Percentiles rank a stretch among this genome's conserved stretches.
Conservation (phyloP, 2,888 invertebrate genomes). For the Papilio gigon region DNA sequence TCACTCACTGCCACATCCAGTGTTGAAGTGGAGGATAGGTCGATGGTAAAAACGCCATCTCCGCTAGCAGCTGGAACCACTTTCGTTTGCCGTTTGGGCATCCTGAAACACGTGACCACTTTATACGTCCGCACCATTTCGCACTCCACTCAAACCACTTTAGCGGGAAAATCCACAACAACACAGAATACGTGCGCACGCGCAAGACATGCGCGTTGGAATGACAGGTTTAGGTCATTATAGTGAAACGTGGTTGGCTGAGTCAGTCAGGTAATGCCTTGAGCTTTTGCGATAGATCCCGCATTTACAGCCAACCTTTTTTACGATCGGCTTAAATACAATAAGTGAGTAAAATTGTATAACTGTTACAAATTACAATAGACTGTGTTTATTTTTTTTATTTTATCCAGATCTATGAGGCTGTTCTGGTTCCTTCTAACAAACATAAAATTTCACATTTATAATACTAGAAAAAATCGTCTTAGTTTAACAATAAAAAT, state of each 20-base stretch:
- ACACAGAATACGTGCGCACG: conserved; percentile 62
- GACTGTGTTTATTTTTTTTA: not conserved
- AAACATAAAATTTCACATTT: too few relatives aligned
- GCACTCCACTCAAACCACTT: conserved; percentile 31
- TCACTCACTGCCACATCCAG: conserved; percentile 72
- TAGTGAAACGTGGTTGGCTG: conserved; percentile 56
- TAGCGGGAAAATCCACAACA: conserved; percentile 24
- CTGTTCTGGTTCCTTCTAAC: too few relatives aligned
- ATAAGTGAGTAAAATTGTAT: not conserved
- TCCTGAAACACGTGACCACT: conserved; percentile 67
- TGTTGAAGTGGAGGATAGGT: conserved; percentile 56
- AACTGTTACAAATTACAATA: not conserved
- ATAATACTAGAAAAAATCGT: too few relatives aligned
- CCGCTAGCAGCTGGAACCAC: conserved; percentile 65
- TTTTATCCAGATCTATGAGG: too few relatives aligned
- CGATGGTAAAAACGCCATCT: conserved; percentile 71
- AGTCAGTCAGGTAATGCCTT: conserved; percentile 58
- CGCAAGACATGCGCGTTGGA: conserved; percentile 61
- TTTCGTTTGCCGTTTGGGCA: conserved; percentile 66
- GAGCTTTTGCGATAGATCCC: conserved; percentile 36
- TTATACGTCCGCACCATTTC: conserved; percentile 72
- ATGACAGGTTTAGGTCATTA: conserved; percentile 72
- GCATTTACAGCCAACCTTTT: conserved; percentile 16
- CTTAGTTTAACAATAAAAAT: too few relatives aligned
- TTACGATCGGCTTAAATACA: conserved; percentile 8